Evolutionary conservation across 2,888 invertebrate genomes (phyloP).

Genomic region (Hypomecis atomaria): DNA sequence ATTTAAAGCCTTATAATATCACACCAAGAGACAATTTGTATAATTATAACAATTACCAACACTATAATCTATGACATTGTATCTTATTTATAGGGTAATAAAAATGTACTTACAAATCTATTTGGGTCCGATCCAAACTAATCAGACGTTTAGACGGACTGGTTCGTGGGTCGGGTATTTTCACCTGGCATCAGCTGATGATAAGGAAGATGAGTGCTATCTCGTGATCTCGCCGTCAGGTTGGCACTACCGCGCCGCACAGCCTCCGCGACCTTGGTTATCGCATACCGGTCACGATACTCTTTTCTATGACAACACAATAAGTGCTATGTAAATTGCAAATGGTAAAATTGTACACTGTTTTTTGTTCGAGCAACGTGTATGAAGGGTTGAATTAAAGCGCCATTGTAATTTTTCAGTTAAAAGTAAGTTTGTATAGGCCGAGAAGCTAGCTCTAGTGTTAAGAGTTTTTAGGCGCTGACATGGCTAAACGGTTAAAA

Average conservation of each 20-base stretch:
- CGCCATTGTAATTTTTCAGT: too few species aligned
- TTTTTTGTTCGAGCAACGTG: background rate
- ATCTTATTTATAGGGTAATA: constrained; percentile 6
- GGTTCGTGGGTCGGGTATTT: constrained; percentile 57
- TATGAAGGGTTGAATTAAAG: too few species aligned
- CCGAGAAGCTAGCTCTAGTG: too few species aligned
- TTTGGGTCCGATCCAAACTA: constrained; percentile 46
- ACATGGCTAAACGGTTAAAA: too few species aligned
- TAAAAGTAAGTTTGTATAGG: too few species aligned
- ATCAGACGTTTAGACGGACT: constrained; percentile 49
- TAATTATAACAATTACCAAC: constrained; percentile 6
- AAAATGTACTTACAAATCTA: constrained; percentile 52
- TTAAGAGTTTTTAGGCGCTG: too few species aligned
- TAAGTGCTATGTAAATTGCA: constrained; percentile 8
- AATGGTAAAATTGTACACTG: constrained; percentile 6
- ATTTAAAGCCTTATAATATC: constrained; percentile 7
- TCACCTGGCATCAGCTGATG: constrained; percentile 74
- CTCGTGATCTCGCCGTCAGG: constrained; percentile 75
- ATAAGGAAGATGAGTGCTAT: constrained; percentile 77
- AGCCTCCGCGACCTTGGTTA: constrained; percentile 69
- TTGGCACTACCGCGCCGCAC: constrained; percentile 76
- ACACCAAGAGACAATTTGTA: background rate
- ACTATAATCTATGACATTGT: constrained; percentile 3
- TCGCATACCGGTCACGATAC: constrained; percentile 20
- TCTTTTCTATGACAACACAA: constrained; percentile 9